Evolutionary conservation across 2,888 invertebrate genomes (phyloP).

Genomic region (Melinaea marsaeus): DNA sequence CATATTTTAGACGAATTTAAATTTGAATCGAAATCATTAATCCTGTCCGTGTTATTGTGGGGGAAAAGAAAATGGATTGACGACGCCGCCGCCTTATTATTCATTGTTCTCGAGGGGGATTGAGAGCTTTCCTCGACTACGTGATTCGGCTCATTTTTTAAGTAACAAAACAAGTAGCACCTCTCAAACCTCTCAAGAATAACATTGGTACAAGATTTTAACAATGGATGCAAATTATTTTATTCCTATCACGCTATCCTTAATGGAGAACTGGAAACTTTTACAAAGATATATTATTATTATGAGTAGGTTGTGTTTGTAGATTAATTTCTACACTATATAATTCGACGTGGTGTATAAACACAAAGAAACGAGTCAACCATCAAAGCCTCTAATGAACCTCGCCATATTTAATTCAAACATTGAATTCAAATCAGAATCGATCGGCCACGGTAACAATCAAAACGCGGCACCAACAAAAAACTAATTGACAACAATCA

Average conservation of each 20-base stretch:
- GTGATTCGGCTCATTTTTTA: slow-evolving; percentile 73
- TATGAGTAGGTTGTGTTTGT: background rate
- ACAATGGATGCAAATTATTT: slow-evolving; percentile 34
- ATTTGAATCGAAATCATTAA: slow-evolving; percentile 71
- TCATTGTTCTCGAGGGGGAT: slow-evolving; percentile 62
- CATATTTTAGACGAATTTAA: slow-evolving; percentile 61
- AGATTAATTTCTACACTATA: background rate
- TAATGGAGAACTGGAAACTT: slow-evolving; percentile 34
- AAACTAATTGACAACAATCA: slow-evolving; percentile 77
- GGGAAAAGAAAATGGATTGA: slow-evolving; percentile 70
- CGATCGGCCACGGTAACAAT: slow-evolving; percentile 67
- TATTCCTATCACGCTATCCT: slow-evolving; percentile 28
- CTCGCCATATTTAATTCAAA: slow-evolving; percentile 70
- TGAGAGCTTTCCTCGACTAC: slow-evolving; percentile 56
- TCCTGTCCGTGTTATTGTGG: slow-evolving; percentile 58
- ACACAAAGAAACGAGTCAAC: slow-evolving; percentile 46
- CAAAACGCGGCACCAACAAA: slow-evolving; percentile 61
- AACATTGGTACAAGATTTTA: slow-evolving; percentile 42
- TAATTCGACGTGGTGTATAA: slow-evolving; percentile 22
- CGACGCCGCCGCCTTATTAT: slow-evolving; percentile 71
- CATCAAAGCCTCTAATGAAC: slow-evolving; percentile 60
- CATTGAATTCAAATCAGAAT: slow-evolving; percentile 69
- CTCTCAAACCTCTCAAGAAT: slow-evolving; percentile 43
- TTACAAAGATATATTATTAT: slow-evolving; percentile 9
- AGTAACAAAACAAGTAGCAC: slow-evolving; percentile 66